Evolutionary conservation across 1,140 invertebrate species (phyloP).

Genomic region (Diorhabda sublineata): DNA sequence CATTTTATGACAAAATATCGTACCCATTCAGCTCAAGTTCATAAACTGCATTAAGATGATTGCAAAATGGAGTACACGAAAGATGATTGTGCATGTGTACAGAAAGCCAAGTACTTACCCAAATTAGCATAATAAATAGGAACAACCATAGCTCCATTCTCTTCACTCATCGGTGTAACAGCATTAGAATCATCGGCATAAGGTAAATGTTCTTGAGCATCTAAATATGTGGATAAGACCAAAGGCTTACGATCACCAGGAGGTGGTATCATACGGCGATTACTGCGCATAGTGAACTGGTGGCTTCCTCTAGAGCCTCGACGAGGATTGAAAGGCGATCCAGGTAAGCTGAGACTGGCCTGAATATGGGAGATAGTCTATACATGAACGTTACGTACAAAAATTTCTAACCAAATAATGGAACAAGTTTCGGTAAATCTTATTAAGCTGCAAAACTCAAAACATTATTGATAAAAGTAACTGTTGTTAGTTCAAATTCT

Average conservation of each 20-base stretch:
- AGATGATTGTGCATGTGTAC: not conserved
- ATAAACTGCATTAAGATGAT: too few species aligned
- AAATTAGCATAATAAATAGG: conserved; percentile 81
- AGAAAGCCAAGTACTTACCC: conserved; percentile 47
- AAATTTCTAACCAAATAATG: conserved; percentile 4
- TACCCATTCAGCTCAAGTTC: too few species aligned
- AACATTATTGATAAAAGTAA: too few species aligned
- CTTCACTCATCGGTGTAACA: conserved; percentile 96
- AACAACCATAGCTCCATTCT: conserved; percentile 91
- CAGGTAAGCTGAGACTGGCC: conserved; percentile 93
- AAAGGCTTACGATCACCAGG: conserved; percentile 87
- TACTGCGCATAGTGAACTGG: conserved; percentile 85
- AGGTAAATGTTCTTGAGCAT: conserved; percentile 93
- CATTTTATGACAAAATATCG: too few species aligned
- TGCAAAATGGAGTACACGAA: not conserved
- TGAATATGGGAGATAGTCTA: conserved; percentile 54
- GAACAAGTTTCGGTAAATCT: not conserved
- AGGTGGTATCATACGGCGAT: conserved; percentile 58
- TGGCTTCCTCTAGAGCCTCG: conserved; percentile 85
- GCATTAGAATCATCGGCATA: conserved; percentile 97
- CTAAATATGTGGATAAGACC: conserved; percentile 89
- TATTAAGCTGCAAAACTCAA: too few species aligned
- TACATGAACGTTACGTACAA: conserved; percentile 38
- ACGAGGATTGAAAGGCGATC: conserved; percentile 90
- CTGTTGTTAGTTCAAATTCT: too few species aligned